phyloP scores from a whole-genome alignment of 30 jellyfish, hydroid and myxozoan genomes.

The Cassiopea xamachana region DNA sequence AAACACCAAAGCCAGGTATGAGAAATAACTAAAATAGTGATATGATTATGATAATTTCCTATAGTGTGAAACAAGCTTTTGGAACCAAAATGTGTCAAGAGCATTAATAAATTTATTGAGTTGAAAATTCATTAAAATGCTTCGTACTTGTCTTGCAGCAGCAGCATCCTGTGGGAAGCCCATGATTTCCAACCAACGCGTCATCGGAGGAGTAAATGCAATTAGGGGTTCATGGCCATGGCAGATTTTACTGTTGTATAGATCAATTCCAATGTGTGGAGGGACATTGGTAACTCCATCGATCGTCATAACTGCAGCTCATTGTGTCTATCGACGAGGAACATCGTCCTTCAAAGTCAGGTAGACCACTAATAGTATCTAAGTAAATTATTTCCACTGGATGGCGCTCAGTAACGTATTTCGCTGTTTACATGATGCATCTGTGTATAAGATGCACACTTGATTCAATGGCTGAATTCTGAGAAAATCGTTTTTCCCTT shows the following conservation, averaged over 20 bases:
- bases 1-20: too few relatives aligned
- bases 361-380: background rate
- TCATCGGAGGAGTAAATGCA: constrained; percentile 76
- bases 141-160: background rate
- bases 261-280: constrained; percentile 79
- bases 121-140: background rate
- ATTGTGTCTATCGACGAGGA: constrained; percentile 74
- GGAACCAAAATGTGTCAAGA: background rate
- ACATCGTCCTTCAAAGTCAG: constrained; percentile 31
- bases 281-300: constrained; percentile 79
- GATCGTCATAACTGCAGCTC: constrained; percentile 89
- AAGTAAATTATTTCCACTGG: background rate
- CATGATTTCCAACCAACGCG: constrained; percentile 47
- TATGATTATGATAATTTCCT: too few relatives aligned
- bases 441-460: background rate
- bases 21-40: too few relatives aligned
- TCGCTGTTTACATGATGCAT: background rate
- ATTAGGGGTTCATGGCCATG: constrained; percentile 91
- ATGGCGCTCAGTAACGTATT: too few relatives aligned
- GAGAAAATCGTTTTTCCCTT: background rate
- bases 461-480: background rate
- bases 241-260: constrained; percentile 69
- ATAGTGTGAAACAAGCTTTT: too few relatives aligned
- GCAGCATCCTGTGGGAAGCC: constrained; percentile 73
- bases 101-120: background rate